Base-by-base conservation (phyloP, 2,888 invertebrate genomes). In the Ryuthela nishihirai region DNA sequence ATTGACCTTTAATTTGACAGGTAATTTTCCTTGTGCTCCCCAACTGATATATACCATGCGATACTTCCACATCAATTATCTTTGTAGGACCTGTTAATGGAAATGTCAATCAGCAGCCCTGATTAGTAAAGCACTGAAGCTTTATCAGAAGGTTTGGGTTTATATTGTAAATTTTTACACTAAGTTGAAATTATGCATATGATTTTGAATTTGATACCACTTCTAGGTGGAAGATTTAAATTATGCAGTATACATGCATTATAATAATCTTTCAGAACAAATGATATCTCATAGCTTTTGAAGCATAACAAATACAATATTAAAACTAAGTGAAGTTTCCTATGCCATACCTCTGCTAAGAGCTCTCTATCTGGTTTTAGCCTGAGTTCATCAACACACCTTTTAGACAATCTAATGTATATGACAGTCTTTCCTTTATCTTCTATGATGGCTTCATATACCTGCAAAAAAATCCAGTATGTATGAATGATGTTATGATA, bases 371-470 rank as follows among this genome's bases (percentile, higher is more conserved):
- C 84, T 2, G 81, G 76, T 64, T 78, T 77, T 56, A 88, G 74
- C 4, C 77, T 74, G 66, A 87, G 77, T 20, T 81, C 81, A 18
- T 79, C 75, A 0, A 87, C 85, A 66, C 84, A 83, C 12, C 78
- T 76, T 0, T 81, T 79, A 1, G 87, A 84, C 23, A 88, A 71
- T 65, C 87, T 80, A 17, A 87, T 75, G 72, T 87, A 88, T 41
- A 89, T 83, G 65, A 82, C 82, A 69, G 85, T 84, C 71, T 87
- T 87, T 4, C 85, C 85, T 71, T 87, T 87, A 70, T 87, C 87
- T 72, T 86, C 85, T 64, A 89, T 85, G 23, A 84, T 72, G 1
- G 85, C 85, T 74, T 88, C 87, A 69, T 83, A 87, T 0, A 86
- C 84, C 68, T 63, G 7, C 6, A 36, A 15, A 32, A 21, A 54